Percentiles rank a stretch among this genome's conserved stretches.
Conservation (phyloP, 2,888 invertebrate genomes). For the Psococerastis gibbosa region DNA sequence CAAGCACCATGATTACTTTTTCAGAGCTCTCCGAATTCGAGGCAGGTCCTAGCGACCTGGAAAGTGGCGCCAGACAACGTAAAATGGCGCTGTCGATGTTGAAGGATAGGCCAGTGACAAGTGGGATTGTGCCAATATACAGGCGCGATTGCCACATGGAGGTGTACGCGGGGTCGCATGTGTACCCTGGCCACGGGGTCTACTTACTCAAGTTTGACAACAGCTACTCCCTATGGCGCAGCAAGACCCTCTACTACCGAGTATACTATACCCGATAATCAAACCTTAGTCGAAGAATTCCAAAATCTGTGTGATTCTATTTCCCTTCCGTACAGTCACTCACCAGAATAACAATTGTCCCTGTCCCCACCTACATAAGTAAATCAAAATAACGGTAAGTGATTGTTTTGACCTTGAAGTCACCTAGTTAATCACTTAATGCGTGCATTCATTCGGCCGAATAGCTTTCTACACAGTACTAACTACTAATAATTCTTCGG, state of each 20-base stretch:
- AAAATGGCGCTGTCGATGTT: not conserved
- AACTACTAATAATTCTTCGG: too few relatives aligned
- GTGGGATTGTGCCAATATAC: slow-evolving; percentile 85
- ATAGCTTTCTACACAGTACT: too few relatives aligned
- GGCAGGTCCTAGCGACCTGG: not conserved
- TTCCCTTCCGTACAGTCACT: too few relatives aligned
- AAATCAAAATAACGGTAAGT: too few relatives aligned
- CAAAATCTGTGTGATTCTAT: too few relatives aligned
- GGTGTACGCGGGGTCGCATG: slow-evolving; percentile 94
- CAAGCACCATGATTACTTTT: too few relatives aligned
- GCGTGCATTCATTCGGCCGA: too few relatives aligned
- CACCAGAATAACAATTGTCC: too few relatives aligned
- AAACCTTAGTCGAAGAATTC: too few relatives aligned
- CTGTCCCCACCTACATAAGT: too few relatives aligned
- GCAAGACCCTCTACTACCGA: slow-evolving; percentile 96
- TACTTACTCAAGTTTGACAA: slow-evolving; percentile 99
- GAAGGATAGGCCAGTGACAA: slow-evolving; percentile 36
- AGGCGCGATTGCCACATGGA: slow-evolving; percentile 92
- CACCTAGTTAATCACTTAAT: too few relatives aligned
- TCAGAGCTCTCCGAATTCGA: not conserved
- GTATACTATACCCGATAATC: slow-evolving; percentile 83
- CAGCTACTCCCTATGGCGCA: slow-evolving; percentile 96
- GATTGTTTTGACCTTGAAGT: too few relatives aligned
- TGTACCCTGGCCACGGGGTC: slow-evolving; percentile 91
- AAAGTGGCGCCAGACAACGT: not conserved